Base-by-base conservation (phyloP, 30 jellyfish, hydroid and myxozoan genomes). In the Cassiopea andromeda region DNA sequence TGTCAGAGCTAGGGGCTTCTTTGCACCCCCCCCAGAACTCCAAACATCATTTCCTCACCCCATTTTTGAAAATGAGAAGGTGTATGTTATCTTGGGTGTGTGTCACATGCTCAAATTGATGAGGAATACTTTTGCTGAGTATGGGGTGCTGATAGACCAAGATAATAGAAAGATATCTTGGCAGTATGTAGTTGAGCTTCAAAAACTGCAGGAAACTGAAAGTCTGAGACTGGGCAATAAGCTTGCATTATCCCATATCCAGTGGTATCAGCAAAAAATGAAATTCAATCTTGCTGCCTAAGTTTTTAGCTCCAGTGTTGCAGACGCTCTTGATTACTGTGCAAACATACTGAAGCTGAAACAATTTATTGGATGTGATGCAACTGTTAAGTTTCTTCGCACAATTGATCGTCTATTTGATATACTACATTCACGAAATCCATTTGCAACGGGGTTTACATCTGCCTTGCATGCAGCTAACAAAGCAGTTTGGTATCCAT, bases 41-140 rank as follows among this genome's bases (percentile, higher is more conserved):
- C 46, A 46, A 46, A 48, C 87, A 43, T 43, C 78, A 49, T 86
- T 92, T 81, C 82, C 89, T 45, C 93, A 92, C 79, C 95, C 97
- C n/a, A 15, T 49, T 44, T 46, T 44, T 60, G 57, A n/a, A 8
- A 44, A 27, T 68, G 58, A 75, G 43, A 80, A 45, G 46, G 85
- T 92, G 77, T 57, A 58, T 81, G 97, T 86, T 18, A 15, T 92
- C 18, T 69, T 92, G 59, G 96, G 86, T 73, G 87, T 87, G 46
- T 92, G 98, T 81, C 98, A 87, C 85, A 92, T 92, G 98, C 90
- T 87, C 54, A 92, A 92, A 71, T 90, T 86, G 61, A 54, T 75
- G 68, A 75, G 83, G 61, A 75, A 75, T 46, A 75, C 83, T 38
- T 18, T 75, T 38, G 68, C 83, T 16, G 83, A 75, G 61, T 16